Evolutionary conservation across 2,113 vertebrate species (phyloP), one percentile per base, ranked within the genome.

Genomic region (Cottus gobio): DNA sequence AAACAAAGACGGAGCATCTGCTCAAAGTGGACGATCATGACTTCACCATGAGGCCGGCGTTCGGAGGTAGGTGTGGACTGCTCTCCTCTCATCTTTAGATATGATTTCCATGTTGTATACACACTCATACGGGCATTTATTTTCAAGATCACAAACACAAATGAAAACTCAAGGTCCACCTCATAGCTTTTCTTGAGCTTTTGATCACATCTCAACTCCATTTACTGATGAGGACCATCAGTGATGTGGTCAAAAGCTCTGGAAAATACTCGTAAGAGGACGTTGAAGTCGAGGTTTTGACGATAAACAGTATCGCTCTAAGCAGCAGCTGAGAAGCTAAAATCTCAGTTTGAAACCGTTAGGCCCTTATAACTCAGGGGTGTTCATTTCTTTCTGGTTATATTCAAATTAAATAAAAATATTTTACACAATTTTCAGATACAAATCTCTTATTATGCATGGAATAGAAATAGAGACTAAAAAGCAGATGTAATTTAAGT

Each of bases 31-130:
- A 98, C 0, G 96, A 98, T 57, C 97, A 98, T 0, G 98, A 99
- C 87, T 99, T 99, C 93, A 96, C 95, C 87, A 98, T 98, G 97
- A 94, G 98, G 68, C 98, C 98, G 0, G 97, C 97, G 15, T 99
- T 99, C 73, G 97, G 95, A 96, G 98, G 98, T 98, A 90, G 67
- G 84, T 83, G 46, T 63, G 9, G 1, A 44, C 9, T n/a, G 50
- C 3, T 71, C 31, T 37, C 24, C 12, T 16, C 1, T 7, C 28
- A 12, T 68, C 46, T 57, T 28, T 2, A n/a, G 9, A 16, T 7
- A 10, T 57, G 16, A n/a, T 22, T 61, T 15, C 22, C 7, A 18
- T 75, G 18, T 13, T 13, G 24, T 36, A 58, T 16, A 31, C 18
- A n/a, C 28, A 3, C 22, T 9, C 20, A 6, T 52, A 10, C 15